phyloP scores from a whole-genome alignment of 2,888 invertebrate species.

The Nemurella pictetii region DNA sequence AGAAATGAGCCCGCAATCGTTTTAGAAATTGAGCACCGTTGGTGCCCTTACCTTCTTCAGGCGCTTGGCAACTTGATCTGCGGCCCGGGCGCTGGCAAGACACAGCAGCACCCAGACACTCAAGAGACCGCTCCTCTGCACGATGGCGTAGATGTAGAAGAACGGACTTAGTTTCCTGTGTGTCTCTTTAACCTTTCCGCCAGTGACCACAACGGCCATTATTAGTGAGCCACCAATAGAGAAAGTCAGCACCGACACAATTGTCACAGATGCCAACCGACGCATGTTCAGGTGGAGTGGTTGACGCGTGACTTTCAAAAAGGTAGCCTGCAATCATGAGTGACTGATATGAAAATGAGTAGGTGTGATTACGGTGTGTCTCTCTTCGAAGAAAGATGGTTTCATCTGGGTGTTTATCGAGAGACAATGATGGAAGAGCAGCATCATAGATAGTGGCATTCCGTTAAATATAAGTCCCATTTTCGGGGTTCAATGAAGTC shows the following conservation, averaged over 20 bases:
- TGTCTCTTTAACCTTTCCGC: background rate
- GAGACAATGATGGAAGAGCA: no score
- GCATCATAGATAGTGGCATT: no score
- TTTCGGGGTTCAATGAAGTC: no score
- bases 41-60: background rate
- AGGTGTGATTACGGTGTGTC: no score
- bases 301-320: background rate
- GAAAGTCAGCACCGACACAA: background rate
- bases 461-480: no score
- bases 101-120: background rate
- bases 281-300: background rate
- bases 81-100: background rate
- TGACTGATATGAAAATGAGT: no score
- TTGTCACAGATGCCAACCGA: background rate
- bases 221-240: background rate
- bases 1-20: no score
- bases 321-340: background rate
- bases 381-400: no score
- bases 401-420: no score
- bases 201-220: background rate
- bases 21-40: no score
- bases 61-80: background rate
- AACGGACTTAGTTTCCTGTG: no score
- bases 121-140: background rate
- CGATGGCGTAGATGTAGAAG: background rate